phyloP scores from a whole-genome alignment of 23 tunicate genomes.

The Oikopleura albicans region DNA sequence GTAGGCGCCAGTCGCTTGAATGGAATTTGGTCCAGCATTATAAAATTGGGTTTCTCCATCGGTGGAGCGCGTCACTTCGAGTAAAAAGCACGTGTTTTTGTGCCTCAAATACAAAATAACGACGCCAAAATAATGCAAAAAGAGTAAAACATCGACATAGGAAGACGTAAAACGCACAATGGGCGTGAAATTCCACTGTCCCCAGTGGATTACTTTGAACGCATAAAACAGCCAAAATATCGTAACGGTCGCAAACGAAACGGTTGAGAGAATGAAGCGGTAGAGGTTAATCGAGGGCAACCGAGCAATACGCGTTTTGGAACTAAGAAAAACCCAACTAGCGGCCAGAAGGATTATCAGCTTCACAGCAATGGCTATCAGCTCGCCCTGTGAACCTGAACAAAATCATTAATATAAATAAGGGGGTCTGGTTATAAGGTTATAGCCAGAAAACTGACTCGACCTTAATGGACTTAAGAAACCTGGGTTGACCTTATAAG shows the following conservation, averaged over 20 bases:
- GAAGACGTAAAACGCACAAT: not conserved
- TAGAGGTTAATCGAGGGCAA: not conserved
- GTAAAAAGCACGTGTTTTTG: not conserved
- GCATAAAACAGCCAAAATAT: not conserved
- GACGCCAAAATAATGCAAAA: not conserved
- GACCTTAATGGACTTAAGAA: no score
- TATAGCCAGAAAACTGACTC: no score
- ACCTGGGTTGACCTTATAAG: no score
- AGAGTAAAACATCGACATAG: not conserved
- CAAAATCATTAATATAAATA: not conserved
- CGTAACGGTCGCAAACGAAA: not conserved
- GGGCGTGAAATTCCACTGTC: not conserved
- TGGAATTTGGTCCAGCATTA: conserved; percentile 3
- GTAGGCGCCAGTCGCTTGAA: conserved; percentile 3
- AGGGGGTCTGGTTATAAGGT: no score
- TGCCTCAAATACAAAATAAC: not conserved
- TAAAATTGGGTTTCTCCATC: conserved; percentile 9
- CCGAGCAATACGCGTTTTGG: not conserved
- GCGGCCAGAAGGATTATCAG: not conserved
- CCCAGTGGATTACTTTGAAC: conserved; percentile 8
- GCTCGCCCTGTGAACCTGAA: not conserved
- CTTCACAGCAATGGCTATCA: not conserved
- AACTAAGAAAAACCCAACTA: not conserved
- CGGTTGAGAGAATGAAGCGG: not conserved
- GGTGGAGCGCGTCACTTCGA: conserved; percentile 4